Conservation (phyloP, 53 echinoderm and acorn worm genomes). For the Stichopus horrens region DNA sequence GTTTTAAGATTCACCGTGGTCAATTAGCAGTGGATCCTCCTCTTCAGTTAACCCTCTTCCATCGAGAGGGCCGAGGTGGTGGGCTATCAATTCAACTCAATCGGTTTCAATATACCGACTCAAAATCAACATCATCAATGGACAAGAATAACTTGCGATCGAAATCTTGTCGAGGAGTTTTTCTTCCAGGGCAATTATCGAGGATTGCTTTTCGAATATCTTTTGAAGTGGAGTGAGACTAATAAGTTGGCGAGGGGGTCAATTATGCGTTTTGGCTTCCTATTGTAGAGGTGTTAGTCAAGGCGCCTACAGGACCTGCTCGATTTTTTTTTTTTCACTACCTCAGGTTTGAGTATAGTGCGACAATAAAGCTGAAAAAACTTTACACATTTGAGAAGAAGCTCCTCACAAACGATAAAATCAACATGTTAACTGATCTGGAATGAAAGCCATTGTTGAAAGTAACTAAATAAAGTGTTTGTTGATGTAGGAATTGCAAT, state of each 20-base stretch:
- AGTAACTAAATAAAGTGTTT: slow-evolving; percentile 44
- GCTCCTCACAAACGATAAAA: slow-evolving; percentile 42
- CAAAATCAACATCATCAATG: slow-evolving; percentile 29
- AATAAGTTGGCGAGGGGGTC: slow-evolving; percentile 11
- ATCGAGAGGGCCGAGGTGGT: slow-evolving; percentile 18
- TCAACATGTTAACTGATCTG: slow-evolving; percentile 42
- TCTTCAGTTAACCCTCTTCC: slow-evolving; percentile 1
- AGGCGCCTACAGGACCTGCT: slow-evolving; percentile 37
- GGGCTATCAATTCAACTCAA: slow-evolving; percentile 14
- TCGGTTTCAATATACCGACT: slow-evolving; percentile 4
- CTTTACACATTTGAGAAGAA: slow-evolving; percentile 33
- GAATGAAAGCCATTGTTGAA: slow-evolving; percentile 29
- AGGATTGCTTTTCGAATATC: slow-evolving; percentile 38
- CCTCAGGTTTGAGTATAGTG: slow-evolving; percentile 25
- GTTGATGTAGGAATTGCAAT: slow-evolving; percentile 34
- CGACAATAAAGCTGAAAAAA: slow-evolving; percentile 21
- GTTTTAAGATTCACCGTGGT: slow-evolving; percentile 27
- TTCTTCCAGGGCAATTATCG: slow-evolving; percentile 33
- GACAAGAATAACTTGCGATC: slow-evolving; percentile 24
- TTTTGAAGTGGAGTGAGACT: slow-evolving; percentile 43
- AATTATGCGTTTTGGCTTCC: slow-evolving; percentile 40
- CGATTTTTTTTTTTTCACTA: not conserved
- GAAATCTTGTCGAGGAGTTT: slow-evolving; percentile 34
- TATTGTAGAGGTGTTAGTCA: slow-evolving; percentile 35
- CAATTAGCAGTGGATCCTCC: slow-evolving; percentile 33